These are phyloP conservation scores for Sus cebifrons DNA, from an alignment of 2,797 vertebrate species.

Conservation along the genomic window DNA sequence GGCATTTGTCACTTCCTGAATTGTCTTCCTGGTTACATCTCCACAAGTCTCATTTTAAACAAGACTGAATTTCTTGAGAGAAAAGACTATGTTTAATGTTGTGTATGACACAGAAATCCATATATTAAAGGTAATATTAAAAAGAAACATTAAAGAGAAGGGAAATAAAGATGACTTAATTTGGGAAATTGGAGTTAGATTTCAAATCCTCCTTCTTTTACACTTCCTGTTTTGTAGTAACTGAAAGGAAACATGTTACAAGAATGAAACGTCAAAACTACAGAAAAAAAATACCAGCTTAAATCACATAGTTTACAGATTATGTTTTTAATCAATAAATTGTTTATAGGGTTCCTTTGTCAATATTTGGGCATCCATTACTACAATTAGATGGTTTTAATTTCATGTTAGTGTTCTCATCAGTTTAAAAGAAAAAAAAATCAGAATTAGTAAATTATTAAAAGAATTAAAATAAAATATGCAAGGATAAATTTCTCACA, in stretches of 20 bases:
- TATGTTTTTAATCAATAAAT: not conserved
- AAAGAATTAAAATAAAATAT: constrained; percentile 67
- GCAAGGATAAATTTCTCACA: constrained; percentile 32
- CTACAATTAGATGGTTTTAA: not conserved
- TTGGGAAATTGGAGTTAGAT: not conserved
- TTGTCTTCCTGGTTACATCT: not conserved
- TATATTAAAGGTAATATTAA: not conserved
- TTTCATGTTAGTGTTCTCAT: not conserved
- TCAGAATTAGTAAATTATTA: not conserved
- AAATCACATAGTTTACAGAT: not conserved
- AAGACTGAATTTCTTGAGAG: not conserved
- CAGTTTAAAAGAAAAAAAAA: constrained; percentile 5
- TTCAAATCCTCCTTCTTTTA: not conserved
- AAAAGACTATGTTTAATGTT: not conserved
- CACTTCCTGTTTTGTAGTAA: not conserved
- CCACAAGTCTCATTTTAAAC: not conserved
- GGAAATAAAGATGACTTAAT: not conserved
- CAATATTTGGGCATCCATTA: not conserved
- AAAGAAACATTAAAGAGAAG: not conserved
- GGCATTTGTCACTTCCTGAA: not conserved
- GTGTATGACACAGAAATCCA: not conserved
- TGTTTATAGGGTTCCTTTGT: not conserved
- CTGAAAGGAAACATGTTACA: not conserved
- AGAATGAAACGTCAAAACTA: not conserved
- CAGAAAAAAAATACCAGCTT: not conserved